Percentiles rank a stretch among this genome's conserved stretches.
Evolutionary conservation across 2,888 invertebrate species (phyloP).

Genomic region (Flexamia atlantica): DNA sequence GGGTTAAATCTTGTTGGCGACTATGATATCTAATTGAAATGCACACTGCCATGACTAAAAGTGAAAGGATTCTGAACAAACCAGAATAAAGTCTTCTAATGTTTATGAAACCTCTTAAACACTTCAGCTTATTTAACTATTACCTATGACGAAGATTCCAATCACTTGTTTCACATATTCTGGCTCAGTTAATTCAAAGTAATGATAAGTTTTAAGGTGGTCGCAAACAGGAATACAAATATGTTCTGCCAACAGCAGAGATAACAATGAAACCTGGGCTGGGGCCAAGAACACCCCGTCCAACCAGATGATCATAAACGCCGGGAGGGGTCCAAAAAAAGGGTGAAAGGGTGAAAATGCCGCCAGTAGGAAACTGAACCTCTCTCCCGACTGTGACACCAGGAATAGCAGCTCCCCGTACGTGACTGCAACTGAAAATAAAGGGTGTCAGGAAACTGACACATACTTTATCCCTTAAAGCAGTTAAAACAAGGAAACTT

Average conservation of each 20-base stretch:
- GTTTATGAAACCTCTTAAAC: too few relatives aligned
- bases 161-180: not conserved
- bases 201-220: not conserved
- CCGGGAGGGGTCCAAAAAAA: not conserved
- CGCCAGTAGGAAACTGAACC: not conserved
- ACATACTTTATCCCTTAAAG: too few relatives aligned
- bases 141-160: not conserved
- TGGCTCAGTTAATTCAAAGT: not conserved
- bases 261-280: not conserved
- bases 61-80: too few relatives aligned
- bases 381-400: not conserved
- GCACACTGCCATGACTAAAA: too few relatives aligned
- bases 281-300: not conserved
- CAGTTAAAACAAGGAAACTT: too few relatives aligned
- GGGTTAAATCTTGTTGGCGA: too few relatives aligned
- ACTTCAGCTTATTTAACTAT: not conserved
- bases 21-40: too few relatives aligned
- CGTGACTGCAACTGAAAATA: slow-evolving; percentile 15
- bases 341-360: not conserved
- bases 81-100: too few relatives aligned
- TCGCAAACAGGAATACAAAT: not conserved
- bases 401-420: slow-evolving; percentile 2
- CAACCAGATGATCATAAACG: not conserved
- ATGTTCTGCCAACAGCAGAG: not conserved
- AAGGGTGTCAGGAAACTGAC: too few relatives aligned